These are phyloP conservation scores for Sebastes miniatus DNA, from an alignment of 2,797 vertebrate species.

Conservation along the genomic window DNA sequence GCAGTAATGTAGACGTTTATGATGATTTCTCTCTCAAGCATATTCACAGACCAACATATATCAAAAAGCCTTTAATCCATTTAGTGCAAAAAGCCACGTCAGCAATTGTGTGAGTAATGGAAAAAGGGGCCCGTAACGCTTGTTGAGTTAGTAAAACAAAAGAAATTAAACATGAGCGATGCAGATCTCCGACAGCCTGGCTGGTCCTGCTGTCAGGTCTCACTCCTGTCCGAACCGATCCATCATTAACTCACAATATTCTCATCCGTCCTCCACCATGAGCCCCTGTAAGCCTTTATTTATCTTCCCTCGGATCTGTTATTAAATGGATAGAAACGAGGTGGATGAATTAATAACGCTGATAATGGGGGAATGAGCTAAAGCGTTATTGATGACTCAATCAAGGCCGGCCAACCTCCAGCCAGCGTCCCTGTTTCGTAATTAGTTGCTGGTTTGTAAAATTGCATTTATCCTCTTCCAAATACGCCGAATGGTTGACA, in stretches of 20 bases:
- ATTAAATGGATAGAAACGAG: conserved; percentile 65
- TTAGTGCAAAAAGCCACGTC: conserved; percentile 37
- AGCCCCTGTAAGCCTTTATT: conserved; percentile 54
- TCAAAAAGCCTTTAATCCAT: conserved; percentile 42
- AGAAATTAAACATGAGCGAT: conserved; percentile 40
- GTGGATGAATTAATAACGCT: conserved; percentile 72
- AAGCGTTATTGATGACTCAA: conserved; percentile 79
- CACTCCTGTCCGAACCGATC: conserved; percentile 46
- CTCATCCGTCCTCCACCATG: conserved; percentile 31
- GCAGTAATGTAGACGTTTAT: not conserved
- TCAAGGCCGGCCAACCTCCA: conserved; percentile 54
- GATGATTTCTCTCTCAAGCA: conserved; percentile 6
- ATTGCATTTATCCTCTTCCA: conserved; percentile 51
- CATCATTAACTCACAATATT: conserved; percentile 44
- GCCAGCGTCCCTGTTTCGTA: conserved; percentile 48
- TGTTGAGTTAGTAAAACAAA: conserved; percentile 46
- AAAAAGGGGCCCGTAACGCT: not conserved
- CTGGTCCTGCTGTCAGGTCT: conserved; percentile 21
- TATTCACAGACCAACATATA: conserved; percentile 9
- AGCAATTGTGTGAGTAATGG: conserved; percentile 44
- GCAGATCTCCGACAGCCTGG: conserved; percentile 19
- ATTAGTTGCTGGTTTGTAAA: conserved; percentile 64
- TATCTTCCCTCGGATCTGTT: conserved; percentile 56
- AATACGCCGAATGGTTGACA: conserved; percentile 36
- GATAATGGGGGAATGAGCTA: conserved; percentile 62